Evolutionary conservation across 2,113 vertebrate species (phyloP).

Genomic region (Xenopus tropicalis): DNA sequence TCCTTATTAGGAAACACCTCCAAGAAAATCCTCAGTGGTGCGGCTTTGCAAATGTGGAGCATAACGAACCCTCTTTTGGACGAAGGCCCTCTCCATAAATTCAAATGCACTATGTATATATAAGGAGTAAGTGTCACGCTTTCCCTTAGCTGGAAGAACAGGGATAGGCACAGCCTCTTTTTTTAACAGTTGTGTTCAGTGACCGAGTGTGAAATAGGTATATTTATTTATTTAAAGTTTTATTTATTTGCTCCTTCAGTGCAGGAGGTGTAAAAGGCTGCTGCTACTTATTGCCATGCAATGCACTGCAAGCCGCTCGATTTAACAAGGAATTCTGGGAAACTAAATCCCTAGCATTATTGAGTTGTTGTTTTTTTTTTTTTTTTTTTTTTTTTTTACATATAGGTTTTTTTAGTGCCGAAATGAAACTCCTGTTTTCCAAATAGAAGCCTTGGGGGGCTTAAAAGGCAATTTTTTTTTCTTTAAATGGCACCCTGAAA

Average conservation of each 20-base stretch:
- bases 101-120: neutral
- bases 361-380: no score
- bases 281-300: constrained; percentile 27
- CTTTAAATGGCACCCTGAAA: no score
- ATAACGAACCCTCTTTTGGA: neutral
- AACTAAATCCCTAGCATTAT: no score
- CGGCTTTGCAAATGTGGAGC: neutral
- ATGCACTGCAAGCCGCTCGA: neutral
- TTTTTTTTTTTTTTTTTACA: no score
- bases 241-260: constrained; percentile 49
- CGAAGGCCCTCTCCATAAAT: neutral
- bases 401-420: no score
- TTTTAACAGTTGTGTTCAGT: constrained; percentile 31
- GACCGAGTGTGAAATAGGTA: constrained; percentile 42
- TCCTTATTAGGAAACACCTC: no score
- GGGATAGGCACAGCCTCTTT: neutral
- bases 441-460: no score
- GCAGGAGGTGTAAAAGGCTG: neutral
- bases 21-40: neutral
- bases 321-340: no score
- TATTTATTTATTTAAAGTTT: constrained; percentile 55
- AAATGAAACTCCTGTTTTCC: no score
- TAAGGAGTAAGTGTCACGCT: neutral
- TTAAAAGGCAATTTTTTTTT: no score
- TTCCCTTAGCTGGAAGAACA: no score